Evolutionary conservation across 2,888 invertebrate species (phyloP).

Genomic region (Drosophila histrio): DNA sequence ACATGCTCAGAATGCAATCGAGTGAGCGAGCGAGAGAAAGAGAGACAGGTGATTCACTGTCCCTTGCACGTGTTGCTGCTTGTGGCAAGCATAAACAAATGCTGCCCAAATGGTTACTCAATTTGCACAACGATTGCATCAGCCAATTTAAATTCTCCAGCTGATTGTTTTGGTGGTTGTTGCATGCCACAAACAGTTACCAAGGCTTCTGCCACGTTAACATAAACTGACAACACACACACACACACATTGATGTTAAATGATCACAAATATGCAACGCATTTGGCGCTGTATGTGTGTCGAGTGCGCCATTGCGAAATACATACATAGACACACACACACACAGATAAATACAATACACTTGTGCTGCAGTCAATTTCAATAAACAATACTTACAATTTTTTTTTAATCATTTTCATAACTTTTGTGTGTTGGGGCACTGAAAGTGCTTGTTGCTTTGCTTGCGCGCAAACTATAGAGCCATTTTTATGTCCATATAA

Average conservation of each 20-base stretch:
- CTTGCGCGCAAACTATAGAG: conserved; percentile 87
- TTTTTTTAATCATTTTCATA: conserved; percentile 80
- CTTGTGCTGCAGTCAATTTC: background rate
- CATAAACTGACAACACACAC: conserved; percentile 20
- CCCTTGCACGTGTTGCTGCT: conserved; percentile 30
- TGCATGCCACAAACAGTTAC: conserved; percentile 62
- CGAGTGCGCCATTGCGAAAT: conserved; percentile 54
- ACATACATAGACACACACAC: conserved; percentile 28
- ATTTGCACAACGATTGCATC: conserved; percentile 64
- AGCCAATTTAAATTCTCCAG: conserved; percentile 58
- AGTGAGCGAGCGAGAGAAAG: background rate
- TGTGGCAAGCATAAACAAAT: conserved; percentile 27
- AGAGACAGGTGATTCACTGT: conserved; percentile 30
- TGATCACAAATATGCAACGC: conserved; percentile 36
- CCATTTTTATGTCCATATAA: conserved; percentile 88
- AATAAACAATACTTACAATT: conserved; percentile 73
- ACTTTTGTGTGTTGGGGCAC: conserved; percentile 79
- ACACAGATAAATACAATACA: background rate
- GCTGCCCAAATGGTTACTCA: conserved; percentile 31
- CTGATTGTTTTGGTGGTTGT: conserved; percentile 33
- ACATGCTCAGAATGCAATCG: background rate
- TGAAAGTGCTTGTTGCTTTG: conserved; percentile 78
- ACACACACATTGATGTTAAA: conserved; percentile 17
- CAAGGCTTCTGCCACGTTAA: conserved; percentile 63
- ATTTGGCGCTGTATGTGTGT: background rate